A percentile compares a stretch with the other conserved stretches of the same genome.
Evolutionary conservation across 1,140 invertebrate genomes (phyloP).

Genomic region (Orius laevigatus): DNA sequence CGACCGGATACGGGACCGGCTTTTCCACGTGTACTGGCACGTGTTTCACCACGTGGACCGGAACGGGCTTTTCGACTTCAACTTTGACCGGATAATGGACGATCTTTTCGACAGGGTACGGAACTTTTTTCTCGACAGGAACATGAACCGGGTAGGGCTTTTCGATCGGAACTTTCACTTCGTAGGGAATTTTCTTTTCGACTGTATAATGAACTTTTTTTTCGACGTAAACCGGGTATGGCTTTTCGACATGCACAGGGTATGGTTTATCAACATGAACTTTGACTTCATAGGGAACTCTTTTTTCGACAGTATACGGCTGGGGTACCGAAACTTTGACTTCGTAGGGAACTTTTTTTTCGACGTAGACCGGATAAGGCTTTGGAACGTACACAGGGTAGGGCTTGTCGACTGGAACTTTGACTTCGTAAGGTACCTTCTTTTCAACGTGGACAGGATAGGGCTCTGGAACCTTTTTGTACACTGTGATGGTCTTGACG

Average conservation of each 20-base stretch:
- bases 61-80: conserved; percentile 35
- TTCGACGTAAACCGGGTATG: conserved; percentile 46
- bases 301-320: conserved; percentile 18
- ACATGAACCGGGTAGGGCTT: conserved; percentile 38
- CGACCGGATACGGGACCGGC: conserved; percentile 44
- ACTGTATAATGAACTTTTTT: conserved; percentile 42
- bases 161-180: conserved; percentile 42
- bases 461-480: conserved; percentile 29
- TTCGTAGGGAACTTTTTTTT: conserved; percentile 32
- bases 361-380: conserved; percentile 26
- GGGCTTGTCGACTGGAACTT: conserved; percentile 42
- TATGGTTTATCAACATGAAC: conserved; percentile 27
- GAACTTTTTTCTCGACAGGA: conserved; percentile 19
- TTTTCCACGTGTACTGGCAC: conserved; percentile 48
- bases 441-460: conserved; percentile 39
- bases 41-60: conserved; percentile 33
- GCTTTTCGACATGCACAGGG: conserved; percentile 37
- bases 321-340: conserved; percentile 32
- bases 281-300: conserved; percentile 16
- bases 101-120: conserved; percentile 45
- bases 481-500: conserved; percentile 12
- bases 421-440: conserved; percentile 53
- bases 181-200: conserved; percentile 33
- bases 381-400: conserved; percentile 21
- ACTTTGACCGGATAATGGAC: conserved; percentile 34